Conservation (phyloP, 2,797 vertebrate genomes). For the Hydrocynus forskahlii region DNA sequence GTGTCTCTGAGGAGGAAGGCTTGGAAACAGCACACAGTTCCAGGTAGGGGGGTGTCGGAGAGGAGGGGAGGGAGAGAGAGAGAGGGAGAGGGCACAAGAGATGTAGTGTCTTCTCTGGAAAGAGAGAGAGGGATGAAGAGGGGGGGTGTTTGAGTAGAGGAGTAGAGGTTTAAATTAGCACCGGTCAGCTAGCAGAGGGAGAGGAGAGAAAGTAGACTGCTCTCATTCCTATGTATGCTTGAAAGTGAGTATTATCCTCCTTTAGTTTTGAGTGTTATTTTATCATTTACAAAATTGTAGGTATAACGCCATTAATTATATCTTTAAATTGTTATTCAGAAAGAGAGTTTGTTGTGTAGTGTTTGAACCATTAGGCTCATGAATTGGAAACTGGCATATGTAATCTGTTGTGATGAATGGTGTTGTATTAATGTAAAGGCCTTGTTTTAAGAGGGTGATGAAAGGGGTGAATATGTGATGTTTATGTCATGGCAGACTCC, state of each 20-base stretch:
- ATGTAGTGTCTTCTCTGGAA: constrained; percentile 83
- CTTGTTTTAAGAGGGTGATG: constrained; percentile 3
- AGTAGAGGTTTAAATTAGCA: constrained; percentile 81
- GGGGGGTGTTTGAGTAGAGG: constrained; percentile 80
- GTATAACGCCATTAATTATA: background rate
- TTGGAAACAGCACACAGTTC: constrained; percentile 74
- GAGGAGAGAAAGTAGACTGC: constrained; percentile 44
- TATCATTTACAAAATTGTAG: constrained; percentile 5
- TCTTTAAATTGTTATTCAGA: background rate
- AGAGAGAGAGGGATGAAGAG: constrained; percentile 72
- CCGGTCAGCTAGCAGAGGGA: constrained; percentile 65
- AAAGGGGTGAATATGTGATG: constrained; percentile 13
- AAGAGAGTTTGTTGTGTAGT: background rate
- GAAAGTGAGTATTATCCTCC: constrained; percentile 52
- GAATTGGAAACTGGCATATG: background rate
- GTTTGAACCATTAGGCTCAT: background rate
- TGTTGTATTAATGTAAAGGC: constrained; percentile 7
- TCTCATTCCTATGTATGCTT: constrained; percentile 44
- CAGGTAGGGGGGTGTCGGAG: constrained; percentile 69
- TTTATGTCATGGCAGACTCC: constrained; percentile 14
- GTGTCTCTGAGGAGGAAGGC: constrained; percentile 77
- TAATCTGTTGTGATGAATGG: background rate
- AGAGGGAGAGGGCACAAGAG: constrained; percentile 75
- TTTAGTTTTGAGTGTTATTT: background rate
- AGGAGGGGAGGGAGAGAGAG: constrained; percentile 56